phyloP scores from a whole-genome alignment of 2,797 vertebrate species.

The Hybognathus amarus region DNA sequence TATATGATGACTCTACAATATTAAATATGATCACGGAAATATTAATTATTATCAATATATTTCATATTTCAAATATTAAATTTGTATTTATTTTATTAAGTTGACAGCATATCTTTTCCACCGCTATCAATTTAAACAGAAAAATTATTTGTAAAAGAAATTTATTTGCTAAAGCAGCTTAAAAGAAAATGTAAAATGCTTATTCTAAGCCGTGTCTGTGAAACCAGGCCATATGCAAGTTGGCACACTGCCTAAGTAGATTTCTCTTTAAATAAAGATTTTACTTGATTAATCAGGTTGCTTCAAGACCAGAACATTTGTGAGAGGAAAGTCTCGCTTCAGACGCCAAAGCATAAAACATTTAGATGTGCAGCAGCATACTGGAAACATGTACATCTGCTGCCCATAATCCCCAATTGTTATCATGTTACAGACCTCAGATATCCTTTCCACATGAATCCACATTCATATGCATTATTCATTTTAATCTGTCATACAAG shows the following conservation, averaged over 20 bases:
- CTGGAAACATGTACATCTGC: conserved; percentile 4
- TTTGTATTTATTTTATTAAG: background rate
- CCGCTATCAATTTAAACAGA: background rate
- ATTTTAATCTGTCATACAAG: conserved; percentile 18
- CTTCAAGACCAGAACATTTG: background rate
- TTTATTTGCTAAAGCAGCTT: no score
- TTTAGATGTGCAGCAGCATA: background rate
- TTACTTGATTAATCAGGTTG: background rate
- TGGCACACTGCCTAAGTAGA: no score
- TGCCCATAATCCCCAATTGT: conserved; percentile 4
- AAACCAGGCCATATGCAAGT: no score
- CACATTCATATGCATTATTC: conserved; percentile 39
- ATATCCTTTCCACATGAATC: conserved; percentile 25
- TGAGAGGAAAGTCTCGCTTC: background rate
- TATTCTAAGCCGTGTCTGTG: no score
- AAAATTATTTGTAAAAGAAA: no score
- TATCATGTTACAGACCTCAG: background rate
- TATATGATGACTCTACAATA: background rate
- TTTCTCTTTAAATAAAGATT: no score
- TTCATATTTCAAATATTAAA: background rate
- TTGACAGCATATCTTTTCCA: background rate
- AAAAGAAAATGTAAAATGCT: background rate
- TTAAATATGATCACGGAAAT: background rate
- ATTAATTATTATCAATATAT: background rate
- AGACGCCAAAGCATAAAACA: background rate